Conservation (phyloP, 2,797 vertebrate species). For the Ciconia nigra region DNA sequence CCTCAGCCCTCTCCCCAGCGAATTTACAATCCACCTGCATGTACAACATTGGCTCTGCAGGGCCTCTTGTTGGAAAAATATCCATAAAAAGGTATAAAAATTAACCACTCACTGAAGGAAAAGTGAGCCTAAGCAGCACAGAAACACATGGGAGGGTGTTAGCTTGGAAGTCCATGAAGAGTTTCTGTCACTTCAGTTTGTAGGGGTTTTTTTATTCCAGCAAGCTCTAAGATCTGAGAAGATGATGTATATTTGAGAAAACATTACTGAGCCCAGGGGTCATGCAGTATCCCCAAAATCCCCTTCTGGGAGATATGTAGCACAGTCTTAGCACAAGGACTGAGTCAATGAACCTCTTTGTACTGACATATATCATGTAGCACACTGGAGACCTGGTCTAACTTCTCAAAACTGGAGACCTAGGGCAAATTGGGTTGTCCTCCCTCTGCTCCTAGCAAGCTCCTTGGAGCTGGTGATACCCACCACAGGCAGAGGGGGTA, state of each 20-base stretch:
- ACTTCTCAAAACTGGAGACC: neutral
- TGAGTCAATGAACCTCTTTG: neutral
- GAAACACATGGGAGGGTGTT: neutral
- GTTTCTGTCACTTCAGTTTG: neutral
- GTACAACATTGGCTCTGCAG: neutral
- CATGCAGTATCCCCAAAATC: neutral
- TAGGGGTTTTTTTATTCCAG: neutral
- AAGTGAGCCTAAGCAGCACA: neutral
- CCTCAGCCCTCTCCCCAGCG: neutral
- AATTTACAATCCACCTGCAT: neutral
- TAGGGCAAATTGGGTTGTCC: neutral
- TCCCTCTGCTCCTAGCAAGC: neutral
- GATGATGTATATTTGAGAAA: neutral
- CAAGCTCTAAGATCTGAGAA: neutral
- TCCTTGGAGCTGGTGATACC: neutral
- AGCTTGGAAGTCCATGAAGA: neutral
- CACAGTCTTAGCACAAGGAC: neutral
- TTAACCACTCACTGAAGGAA: neutral
- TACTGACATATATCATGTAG: neutral
- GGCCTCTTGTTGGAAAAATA: neutral
- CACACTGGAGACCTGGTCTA: neutral
- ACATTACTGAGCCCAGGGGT: neutral
- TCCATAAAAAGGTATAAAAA: neutral
- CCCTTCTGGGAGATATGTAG: neutral
- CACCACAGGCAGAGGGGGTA: neutral